These are phyloP conservation scores for Patella ulyssiponensis DNA, from an alignment of 2,888 invertebrate genomes.

Conservation along the genomic window DNA sequence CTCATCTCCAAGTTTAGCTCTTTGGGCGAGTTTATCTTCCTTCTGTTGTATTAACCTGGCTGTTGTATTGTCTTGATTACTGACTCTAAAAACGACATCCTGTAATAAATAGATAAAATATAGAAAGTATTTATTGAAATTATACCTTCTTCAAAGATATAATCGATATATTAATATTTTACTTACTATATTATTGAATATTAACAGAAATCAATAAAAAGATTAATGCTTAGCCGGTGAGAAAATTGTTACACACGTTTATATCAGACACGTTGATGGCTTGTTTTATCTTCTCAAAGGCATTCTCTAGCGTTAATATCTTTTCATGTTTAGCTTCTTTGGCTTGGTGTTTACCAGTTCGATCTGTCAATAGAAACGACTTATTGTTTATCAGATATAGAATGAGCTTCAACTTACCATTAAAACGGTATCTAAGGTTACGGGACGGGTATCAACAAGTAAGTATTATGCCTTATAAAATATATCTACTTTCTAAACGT, in stretches of 20 bases:
- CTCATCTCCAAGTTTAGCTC: constrained; percentile 44
- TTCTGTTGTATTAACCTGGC: constrained; percentile 45
- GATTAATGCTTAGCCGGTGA: too few species aligned
- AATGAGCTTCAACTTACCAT: too few species aligned
- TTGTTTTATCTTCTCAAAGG: constrained; percentile 56
- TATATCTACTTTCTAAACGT: too few species aligned
- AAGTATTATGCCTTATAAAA: too few species aligned
- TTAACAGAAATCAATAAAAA: too few species aligned
- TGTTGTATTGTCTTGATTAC: constrained; percentile 48
- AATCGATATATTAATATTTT: too few species aligned
- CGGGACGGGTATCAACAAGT: too few species aligned
- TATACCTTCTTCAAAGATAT: too few species aligned
- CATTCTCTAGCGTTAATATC: constrained; percentile 54
- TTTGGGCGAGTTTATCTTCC: constrained; percentile 43
- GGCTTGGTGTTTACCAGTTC: constrained; percentile 30
- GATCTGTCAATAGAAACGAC: neutral
- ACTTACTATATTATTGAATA: too few species aligned
- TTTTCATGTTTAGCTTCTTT: constrained; percentile 47
- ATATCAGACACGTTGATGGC: constrained; percentile 59
- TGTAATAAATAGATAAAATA: constrained; percentile 24
- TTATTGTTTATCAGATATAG: too few species aligned
- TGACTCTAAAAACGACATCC: constrained; percentile 55
- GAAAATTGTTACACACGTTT: constrained; percentile 40
- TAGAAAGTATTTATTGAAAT: too few species aligned
- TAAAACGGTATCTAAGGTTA: too few species aligned